These are phyloP conservation scores for Spongilla lacustris DNA, from an alignment of 37 sponge, comb jelly and placozoan species.

Conservation along the genomic window DNA sequence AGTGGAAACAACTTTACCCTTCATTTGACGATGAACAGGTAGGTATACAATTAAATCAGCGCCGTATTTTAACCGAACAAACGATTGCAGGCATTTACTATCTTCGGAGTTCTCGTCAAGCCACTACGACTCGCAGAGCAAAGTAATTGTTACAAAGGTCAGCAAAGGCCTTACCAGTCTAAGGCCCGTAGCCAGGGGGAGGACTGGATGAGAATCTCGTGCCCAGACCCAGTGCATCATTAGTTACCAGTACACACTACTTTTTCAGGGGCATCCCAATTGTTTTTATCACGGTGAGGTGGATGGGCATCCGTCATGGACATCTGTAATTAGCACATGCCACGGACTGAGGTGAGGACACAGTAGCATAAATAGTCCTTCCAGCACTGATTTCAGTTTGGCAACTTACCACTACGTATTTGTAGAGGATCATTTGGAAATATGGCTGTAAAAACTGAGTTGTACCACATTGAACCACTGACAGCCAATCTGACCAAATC, in stretches of 20 bases:
- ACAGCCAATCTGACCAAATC: conserved; percentile 7
- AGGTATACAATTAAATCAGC: background rate
- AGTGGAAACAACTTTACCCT: background rate
- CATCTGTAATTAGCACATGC: conserved; percentile 55
- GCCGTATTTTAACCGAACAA: no score
- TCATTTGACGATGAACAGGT: background rate
- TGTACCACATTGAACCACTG: conserved; percentile 34
- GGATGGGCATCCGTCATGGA: conserved; percentile 54
- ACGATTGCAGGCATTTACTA: background rate
- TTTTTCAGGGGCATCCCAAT: conserved; percentile 43
- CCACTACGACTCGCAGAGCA: background rate
- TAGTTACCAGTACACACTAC: no score
- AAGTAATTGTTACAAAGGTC: background rate
- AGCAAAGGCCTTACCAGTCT: no score
- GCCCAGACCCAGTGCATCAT: no score
- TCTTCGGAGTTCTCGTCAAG: background rate
- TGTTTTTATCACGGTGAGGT: conserved; percentile 78
- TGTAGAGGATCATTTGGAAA: conserved; percentile 25
- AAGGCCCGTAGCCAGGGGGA: no score
- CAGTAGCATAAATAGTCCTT: background rate
- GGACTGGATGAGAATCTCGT: no score
- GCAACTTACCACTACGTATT: background rate
- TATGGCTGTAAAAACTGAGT: background rate
- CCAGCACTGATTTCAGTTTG: background rate
- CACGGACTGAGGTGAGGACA: conserved; percentile 54